phyloP scores from a whole-genome alignment of 2,797 vertebrate species.

The Hippoglossus hippoglossus region DNA sequence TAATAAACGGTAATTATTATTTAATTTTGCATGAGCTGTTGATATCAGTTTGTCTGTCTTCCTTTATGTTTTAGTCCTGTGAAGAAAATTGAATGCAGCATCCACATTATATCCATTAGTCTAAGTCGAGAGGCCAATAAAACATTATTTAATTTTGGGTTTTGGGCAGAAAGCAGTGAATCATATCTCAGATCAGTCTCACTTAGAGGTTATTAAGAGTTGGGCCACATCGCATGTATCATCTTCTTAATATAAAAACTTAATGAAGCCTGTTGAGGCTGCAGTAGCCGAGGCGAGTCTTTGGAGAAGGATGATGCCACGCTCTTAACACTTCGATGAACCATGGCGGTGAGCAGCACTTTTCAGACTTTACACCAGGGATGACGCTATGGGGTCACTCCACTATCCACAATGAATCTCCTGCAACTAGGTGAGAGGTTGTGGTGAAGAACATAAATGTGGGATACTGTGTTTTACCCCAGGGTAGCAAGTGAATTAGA shows the following conservation, averaged over 20 bases:
- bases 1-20: not conserved
- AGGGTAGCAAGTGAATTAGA: constrained; percentile 35
- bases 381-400: constrained; percentile 37
- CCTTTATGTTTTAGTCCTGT: not conserved
- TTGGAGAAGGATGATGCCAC: constrained; percentile 45
- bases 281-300: constrained; percentile 35
- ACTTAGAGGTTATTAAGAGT: constrained; percentile 47
- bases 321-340: constrained; percentile 48
- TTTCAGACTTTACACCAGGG: constrained; percentile 52
- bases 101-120: constrained; percentile 1
- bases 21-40: not conserved
- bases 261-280: constrained; percentile 64
- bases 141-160: constrained; percentile 1
- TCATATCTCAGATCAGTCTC: constrained; percentile 22
- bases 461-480: not conserved
- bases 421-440: not conserved
- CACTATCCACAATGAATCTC: not conserved
- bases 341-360: constrained; percentile 41
- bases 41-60: not conserved
- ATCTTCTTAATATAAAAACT: constrained; percentile 61
- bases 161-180: constrained; percentile 4
- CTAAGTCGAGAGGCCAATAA: not conserved
- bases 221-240: constrained; percentile 54
- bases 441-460: not conserved
- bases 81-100: not conserved